phyloP scores from a whole-genome alignment of 2,113 vertebrate species.

The Trachemys scripta region DNA sequence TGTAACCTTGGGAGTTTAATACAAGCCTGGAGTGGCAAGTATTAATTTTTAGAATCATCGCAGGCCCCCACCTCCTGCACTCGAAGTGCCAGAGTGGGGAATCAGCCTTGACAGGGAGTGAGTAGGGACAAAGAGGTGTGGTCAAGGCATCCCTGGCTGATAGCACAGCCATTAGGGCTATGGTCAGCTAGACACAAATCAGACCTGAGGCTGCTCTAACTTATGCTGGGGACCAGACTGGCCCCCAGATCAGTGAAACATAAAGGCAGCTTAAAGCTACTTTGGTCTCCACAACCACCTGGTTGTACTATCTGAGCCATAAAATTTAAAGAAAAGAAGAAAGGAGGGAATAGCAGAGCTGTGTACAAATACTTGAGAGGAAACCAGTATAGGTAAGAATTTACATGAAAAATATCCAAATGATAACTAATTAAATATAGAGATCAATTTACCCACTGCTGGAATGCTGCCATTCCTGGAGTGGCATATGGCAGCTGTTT shows the following conservation, averaged over 20 bases:
- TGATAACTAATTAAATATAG: neutral
- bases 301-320: neutral
- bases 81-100: too few species aligned
- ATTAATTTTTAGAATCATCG: too few species aligned
- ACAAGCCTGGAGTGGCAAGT: too few species aligned
- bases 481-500: neutral
- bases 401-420: conserved; percentile 18
- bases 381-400: conserved; percentile 14
- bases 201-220: neutral
- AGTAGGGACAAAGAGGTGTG: neutral
- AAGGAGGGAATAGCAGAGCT: neutral
- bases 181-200: neutral
- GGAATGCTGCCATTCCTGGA: neutral
- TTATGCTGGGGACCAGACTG: neutral
- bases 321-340: conserved; percentile 26
- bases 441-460: neutral
- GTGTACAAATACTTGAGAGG: conserved; percentile 20
- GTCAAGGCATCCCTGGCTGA: neutral
- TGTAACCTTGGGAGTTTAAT: too few species aligned
- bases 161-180: neutral
- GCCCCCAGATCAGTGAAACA: neutral
- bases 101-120: neutral
- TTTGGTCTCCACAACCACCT: conserved; percentile 1
- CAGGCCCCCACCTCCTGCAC: too few species aligned
- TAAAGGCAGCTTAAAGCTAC: conserved; percentile 27